Conservation (phyloP, 2,888 invertebrate genomes). For the Phyllotreta cruciferae region DNA sequence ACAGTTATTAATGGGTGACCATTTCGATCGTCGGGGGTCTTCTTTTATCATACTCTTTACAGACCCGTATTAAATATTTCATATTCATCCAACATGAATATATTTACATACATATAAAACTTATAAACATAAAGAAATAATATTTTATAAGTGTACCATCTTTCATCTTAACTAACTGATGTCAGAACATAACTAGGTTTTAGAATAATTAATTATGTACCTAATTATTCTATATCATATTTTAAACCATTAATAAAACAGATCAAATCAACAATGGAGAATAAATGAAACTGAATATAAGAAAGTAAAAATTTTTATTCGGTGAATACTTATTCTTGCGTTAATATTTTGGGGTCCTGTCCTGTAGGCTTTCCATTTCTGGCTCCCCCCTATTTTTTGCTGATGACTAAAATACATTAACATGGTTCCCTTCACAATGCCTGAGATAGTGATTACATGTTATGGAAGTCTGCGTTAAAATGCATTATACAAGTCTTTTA, state of each 20-base stretch:
- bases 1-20: constrained; percentile 57
- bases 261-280: too few relatives aligned
- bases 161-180: not conserved
- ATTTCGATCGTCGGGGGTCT: constrained; percentile 48
- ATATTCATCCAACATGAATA: not conserved
- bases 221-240: too few relatives aligned
- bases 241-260: too few relatives aligned
- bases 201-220: not conserved
- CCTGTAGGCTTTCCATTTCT: constrained; percentile 33
- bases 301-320: too few relatives aligned
- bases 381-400: constrained; percentile 46
- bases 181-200: too few relatives aligned
- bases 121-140: too few relatives aligned
- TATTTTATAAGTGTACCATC: too few relatives aligned
- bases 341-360: constrained; percentile 7
- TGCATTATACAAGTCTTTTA: constrained; percentile 54
- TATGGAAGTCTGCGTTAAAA: constrained; percentile 57
- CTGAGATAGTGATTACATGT: constrained; percentile 58
- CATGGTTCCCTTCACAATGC: constrained; percentile 56
- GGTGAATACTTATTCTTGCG: not conserved
- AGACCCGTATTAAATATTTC: constrained; percentile 25
- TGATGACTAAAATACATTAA: constrained; percentile 59
- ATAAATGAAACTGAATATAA: too few relatives aligned
- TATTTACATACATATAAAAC: too few relatives aligned
- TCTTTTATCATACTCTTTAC: constrained; percentile 48